These are phyloP conservation scores for Mactromeris polynyma DNA, from an alignment of 2,888 invertebrate species.

Conservation along the genomic window DNA sequence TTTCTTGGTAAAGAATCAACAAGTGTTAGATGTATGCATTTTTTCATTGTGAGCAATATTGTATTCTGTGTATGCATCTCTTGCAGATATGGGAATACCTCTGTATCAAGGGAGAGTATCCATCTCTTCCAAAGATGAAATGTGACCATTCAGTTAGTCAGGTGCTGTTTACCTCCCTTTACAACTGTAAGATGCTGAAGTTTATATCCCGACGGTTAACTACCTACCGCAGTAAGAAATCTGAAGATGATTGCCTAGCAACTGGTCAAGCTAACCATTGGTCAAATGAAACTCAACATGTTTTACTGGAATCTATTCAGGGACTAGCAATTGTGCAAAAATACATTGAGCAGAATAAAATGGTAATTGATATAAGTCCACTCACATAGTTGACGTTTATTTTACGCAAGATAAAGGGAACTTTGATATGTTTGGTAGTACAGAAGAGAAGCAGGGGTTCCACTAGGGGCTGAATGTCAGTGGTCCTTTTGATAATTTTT, in stretches of 20 bases:
- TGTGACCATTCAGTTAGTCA: constrained; percentile 26
- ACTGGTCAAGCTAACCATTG: constrained; percentile 23
- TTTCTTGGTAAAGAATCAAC: no score
- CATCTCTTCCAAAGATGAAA: constrained; percentile 34
- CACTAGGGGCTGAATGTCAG: no score
- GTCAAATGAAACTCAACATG: constrained; percentile 35
- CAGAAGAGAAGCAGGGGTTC: no score
- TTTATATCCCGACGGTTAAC: constrained; percentile 30
- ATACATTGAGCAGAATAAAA: constrained; percentile 38
- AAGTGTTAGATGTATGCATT: no score
- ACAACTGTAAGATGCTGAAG: constrained; percentile 50
- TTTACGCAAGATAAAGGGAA: no score
- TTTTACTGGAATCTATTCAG: constrained; percentile 51
- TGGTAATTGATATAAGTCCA: constrained; percentile 44
- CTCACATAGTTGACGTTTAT: no score
- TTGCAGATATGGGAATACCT: constrained; percentile 40
- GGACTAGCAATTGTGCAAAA: constrained; percentile 30
- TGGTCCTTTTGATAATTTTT: no score
- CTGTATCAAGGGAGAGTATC: constrained; percentile 68
- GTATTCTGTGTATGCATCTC: no score
- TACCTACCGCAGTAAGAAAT: background rate
- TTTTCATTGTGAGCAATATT: no score
- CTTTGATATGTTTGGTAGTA: no score
- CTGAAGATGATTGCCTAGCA: constrained; percentile 15
- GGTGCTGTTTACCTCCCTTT: constrained; percentile 69